Evolutionary conservation across 2,888 invertebrate species (phyloP), one percentile per base, ranked within the genome.

Genomic region (Trissoscelio sp.): DNA sequence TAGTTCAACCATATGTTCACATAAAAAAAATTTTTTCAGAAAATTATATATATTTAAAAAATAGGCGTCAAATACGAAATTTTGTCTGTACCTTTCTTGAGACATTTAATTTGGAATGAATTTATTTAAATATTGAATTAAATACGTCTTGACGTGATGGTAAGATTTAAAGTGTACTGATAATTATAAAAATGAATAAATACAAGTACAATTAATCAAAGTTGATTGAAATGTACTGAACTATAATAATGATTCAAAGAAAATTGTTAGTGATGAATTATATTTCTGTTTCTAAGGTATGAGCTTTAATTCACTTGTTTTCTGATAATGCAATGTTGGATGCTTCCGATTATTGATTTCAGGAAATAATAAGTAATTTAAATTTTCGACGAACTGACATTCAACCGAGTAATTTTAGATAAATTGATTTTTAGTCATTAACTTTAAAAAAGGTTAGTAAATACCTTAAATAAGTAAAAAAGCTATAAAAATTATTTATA

Each of bases 331-430:
- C 39, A 7, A 12, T 9, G 58, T 58, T 22, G 22, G 58, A 58
- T 58, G 39, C 39, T 58, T 39, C 58, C 58, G 58, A 58, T 58
- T 58, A 58, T 58, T 24, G 58, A 58, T 58, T 39, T 58, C 39
- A 39, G n/a, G 18, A 12, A 39, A 14, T 39, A 58, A 58, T 58
- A 39, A 58, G 58, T 58, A 58, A 58, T 58, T 58, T 58, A 58
- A 58, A 58, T 58, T 58, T 58, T 58, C 58, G 39, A 39, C 22
- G 58, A 58, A 58, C 58, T 39, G 39, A 58, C 39, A 60, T 31
- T 44, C 44, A 24, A 28, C 28, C 14, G 48, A 48, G 48, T 44
- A 24, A 31, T 31, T 64, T 64, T 64, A 20, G 48, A 48, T 64
- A 18, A 44, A 64, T 44, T 39, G 60, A 60, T 60, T 60, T 42